These are phyloP conservation scores for Proteles cristata DNA, from an alignment of 2,113 vertebrate species.

Conservation along the genomic window DNA sequence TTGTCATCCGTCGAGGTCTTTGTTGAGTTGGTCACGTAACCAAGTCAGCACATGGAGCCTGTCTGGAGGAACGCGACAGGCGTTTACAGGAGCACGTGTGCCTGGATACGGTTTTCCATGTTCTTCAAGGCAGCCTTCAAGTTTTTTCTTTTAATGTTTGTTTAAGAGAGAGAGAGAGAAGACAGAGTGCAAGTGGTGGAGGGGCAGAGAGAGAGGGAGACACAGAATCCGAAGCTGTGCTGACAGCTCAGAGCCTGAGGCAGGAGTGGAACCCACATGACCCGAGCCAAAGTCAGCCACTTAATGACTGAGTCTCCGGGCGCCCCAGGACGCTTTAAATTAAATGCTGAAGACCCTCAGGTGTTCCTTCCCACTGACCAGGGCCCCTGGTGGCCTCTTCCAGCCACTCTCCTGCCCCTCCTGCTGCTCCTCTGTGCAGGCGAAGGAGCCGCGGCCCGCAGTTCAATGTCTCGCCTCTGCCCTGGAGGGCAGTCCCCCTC, in stretches of 20 bases:
- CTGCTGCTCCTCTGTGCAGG: not conserved
- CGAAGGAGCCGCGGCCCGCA: not conserved
- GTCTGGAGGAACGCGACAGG: no score
- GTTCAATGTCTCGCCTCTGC: not conserved
- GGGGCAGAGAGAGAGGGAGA: not conserved
- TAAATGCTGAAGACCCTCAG: not conserved
- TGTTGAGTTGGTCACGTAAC: not conserved
- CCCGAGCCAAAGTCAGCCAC: not conserved
- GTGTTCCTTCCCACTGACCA: not conserved
- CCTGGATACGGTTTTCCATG: not conserved
- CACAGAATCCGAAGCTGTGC: not conserved
- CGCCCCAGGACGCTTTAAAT: not conserved
- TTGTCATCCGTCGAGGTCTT: not conserved
- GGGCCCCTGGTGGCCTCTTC: not conserved
- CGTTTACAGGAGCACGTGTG: not conserved
- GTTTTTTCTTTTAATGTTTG: no score
- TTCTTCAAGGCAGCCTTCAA: not conserved
- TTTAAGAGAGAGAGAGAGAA: no score
- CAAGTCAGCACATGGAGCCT: constrained; percentile 8
- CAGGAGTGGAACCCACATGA: not conserved
- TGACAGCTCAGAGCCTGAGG: not conserved
- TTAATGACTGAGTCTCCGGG: not conserved
- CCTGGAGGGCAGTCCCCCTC: not conserved
- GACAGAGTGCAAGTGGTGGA: not conserved
- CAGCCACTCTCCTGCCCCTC: not conserved